Evolutionary conservation across 2,888 invertebrate genomes (phyloP).

Genomic region (Stenotaenia linearis): DNA sequence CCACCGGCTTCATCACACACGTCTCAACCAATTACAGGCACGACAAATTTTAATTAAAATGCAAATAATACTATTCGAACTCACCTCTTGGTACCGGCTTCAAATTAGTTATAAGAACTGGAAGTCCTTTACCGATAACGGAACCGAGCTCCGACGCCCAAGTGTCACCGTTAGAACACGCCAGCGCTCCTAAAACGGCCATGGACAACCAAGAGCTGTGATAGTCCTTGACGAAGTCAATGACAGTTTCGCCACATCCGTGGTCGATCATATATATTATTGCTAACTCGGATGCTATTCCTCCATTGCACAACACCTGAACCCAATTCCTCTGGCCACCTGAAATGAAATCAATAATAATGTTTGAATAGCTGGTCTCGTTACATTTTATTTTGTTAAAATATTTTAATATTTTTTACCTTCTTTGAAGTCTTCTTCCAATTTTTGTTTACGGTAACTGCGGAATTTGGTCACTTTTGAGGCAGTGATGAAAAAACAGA

Average conservation of each 20-base stretch:
- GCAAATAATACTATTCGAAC: neutral
- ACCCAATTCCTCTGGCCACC: conserved; percentile 84
- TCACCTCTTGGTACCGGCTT: conserved; percentile 67
- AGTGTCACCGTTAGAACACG: conserved; percentile 81
- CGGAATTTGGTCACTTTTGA: conserved; percentile 76
- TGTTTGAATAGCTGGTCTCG: too few relatives aligned
- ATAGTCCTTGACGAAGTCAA: conserved; percentile 70
- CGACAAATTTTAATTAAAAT: neutral
- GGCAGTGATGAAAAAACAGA: conserved; percentile 71
- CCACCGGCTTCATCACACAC: neutral
- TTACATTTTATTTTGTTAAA: too few relatives aligned
- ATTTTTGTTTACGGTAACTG: conserved; percentile 52
- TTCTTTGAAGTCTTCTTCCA: conserved; percentile 74
- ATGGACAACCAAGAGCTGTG: conserved; percentile 69
- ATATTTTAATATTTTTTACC: conserved; percentile 50
- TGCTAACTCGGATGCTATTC: conserved; percentile 74
- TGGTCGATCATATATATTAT: conserved; percentile 71
- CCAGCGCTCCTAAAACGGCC: conserved; percentile 67
- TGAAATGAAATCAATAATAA: conserved; percentile 43
- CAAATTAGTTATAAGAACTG: conserved; percentile 67
- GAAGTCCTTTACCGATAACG: conserved; percentile 62
- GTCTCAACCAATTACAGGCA: neutral
- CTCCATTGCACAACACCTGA: conserved; percentile 82
- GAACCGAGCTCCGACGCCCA: conserved; percentile 85
- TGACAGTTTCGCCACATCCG: conserved; percentile 68